Base-by-base conservation (phyloP, 1,140 invertebrate genomes). In the Drosophila punjabiensis region DNA sequence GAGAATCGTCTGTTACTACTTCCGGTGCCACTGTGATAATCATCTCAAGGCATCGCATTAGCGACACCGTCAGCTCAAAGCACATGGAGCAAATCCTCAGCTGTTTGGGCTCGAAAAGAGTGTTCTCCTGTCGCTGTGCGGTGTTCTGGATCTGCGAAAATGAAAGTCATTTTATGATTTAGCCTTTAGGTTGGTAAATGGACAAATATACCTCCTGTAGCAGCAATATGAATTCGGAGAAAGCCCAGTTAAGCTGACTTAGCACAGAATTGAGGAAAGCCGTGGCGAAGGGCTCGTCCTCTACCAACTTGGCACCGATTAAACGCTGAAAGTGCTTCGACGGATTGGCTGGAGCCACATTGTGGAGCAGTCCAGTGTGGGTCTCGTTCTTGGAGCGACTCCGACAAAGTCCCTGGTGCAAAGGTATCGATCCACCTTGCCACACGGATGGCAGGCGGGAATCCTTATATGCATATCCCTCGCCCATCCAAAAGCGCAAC, bases 211-310 rank as follows among this genome's bases (percentile, higher is more conserved):
- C 97, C 94, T 98, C 97, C 93, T 98, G 97, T 70, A 98, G 94
- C 94, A 98, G 96, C 18, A 96, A 95, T 78, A 98, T 97, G 75
- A 98, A 98, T 82, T 98, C 97, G 0, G 97, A 98, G 82, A 98
- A 98, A 0, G 97, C 96, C 97, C 97, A 98, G 92, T 98, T 98
- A 1, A 98, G 93, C 77, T 98, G 97, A 92, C 96, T 97, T 0
- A 98, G 93, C 2, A 98, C 88, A 0, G 96, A 97, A 90, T 98
- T 97, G 2, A 98, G 93, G 85, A 97, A 97, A 4, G 94, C 93
- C 0, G 94, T 95, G 1, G 96, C 95, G 53, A 92, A 93, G 7
- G 92, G 86, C 47, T 93, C 93, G 62, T 93, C 91, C 11, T 93
- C 92, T 4, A 93, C 60, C 10, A 94, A 84, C 50, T 94, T 92